A percentile compares a stretch with the other conserved stretches of the same genome.
phyloP scores from a whole-genome alignment of 2,797 vertebrate species.

The Heterohyrax brucei region DNA sequence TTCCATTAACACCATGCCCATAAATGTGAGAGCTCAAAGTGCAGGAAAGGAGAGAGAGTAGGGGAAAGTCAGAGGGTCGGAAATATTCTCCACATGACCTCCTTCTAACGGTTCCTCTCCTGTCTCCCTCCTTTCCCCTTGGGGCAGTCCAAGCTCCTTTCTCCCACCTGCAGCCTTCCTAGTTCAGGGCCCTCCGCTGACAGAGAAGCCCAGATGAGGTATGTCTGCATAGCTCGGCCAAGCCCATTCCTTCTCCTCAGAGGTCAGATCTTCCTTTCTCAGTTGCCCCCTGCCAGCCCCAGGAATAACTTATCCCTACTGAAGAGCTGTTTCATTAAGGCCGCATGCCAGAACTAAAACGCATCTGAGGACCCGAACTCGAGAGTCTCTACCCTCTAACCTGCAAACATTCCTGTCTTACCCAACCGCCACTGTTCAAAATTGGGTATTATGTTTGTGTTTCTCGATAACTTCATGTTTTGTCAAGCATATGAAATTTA shows the following conservation, averaged over 20 bases:
- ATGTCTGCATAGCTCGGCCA: neutral
- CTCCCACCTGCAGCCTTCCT: neutral
- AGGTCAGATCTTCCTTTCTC: neutral
- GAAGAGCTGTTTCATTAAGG: slow-evolving; percentile 50
- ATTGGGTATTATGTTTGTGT: neutral
- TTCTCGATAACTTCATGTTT: slow-evolving; percentile 11
- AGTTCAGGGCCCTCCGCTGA: neutral
- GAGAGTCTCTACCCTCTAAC: slow-evolving; percentile 17
- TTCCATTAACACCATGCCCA: neutral
- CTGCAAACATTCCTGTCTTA: neutral
- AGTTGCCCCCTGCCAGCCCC: neutral
- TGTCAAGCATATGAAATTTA: slow-evolving; percentile 78
- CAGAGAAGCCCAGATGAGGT: neutral
- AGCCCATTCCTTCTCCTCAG: neutral
- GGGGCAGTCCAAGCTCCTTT: neutral
- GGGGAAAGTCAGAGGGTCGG: neutral
- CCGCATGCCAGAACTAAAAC: neutral
- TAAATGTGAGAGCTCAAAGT: slow-evolving; percentile 14
- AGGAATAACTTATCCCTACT: neutral
- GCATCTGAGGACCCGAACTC: neutral
- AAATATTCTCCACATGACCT: slow-evolving; percentile 55
- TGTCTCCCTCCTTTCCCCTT: neutral
- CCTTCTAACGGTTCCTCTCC: neutral
- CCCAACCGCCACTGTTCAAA: neutral
- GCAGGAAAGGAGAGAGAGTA: neutral